These are phyloP conservation scores for Erannis defoliaria DNA, from an alignment of 2,888 invertebrate genomes.

Conservation along the genomic window DNA sequence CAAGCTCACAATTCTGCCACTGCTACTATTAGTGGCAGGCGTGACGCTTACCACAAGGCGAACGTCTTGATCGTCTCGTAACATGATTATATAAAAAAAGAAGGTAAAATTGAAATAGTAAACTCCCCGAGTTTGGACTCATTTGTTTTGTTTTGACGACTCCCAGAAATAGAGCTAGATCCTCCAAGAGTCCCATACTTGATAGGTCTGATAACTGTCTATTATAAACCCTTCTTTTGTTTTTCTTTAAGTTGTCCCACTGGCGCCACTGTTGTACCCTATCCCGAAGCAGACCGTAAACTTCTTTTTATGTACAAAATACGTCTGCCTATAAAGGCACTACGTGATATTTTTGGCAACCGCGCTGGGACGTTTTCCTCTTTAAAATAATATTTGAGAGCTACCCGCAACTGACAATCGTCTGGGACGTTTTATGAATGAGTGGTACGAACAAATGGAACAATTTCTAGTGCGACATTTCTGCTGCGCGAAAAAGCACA, in stretches of 20 bases:
- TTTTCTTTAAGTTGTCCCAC: background rate
- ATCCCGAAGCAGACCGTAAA: conserved; percentile 64
- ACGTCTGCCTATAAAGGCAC: conserved; percentile 72
- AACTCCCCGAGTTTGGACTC: too few relatives aligned
- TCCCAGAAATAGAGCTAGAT: too few relatives aligned
- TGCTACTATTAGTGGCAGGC: too few relatives aligned
- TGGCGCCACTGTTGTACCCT: conserved; percentile 31
- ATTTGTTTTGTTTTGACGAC: too few relatives aligned
- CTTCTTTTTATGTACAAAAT: conserved; percentile 78
- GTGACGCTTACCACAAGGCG: too few relatives aligned
- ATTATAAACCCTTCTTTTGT: too few relatives aligned
- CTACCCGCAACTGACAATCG: conserved; percentile 43
- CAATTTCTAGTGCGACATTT: conserved; percentile 13
- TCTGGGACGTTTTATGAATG: conserved; percentile 30
- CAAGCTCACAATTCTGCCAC: too few relatives aligned
- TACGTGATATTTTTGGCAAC: conserved; percentile 82
- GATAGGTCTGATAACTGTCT: background rate
- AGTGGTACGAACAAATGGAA: conserved; percentile 1
- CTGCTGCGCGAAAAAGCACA: too few relatives aligned
- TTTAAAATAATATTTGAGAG: conserved; percentile 59
- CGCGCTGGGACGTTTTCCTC: conserved; percentile 50
- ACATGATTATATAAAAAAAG: too few relatives aligned
- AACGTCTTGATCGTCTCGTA: too few relatives aligned
- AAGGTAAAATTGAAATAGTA: too few relatives aligned
- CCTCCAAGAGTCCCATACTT: too few relatives aligned